A percentile compares a stretch with the other conserved stretches of the same genome.
Conservation (phyloP, 2,797 vertebrate species). For the Parotocinclus haroldoi region DNA sequence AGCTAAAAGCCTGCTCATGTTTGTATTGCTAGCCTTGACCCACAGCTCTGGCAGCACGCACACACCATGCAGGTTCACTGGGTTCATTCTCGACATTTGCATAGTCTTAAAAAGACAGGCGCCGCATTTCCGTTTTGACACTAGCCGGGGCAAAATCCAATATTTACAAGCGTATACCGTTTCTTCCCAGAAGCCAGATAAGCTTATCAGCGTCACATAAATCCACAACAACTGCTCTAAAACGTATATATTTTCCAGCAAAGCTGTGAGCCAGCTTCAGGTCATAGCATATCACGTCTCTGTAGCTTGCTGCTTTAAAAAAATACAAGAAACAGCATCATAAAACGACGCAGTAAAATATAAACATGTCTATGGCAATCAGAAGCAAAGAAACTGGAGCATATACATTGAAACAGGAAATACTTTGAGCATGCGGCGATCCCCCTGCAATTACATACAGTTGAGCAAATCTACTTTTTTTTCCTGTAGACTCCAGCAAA, state of each 20-base stretch:
- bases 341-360: slow-evolving; percentile 29
- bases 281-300: slow-evolving; percentile 6
- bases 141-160: slow-evolving; percentile 30
- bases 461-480: slow-evolving; percentile 41
- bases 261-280: not conserved
- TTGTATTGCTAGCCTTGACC: slow-evolving; percentile 42
- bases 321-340: slow-evolving; percentile 9
- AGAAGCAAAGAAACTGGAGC: slow-evolving; percentile 51
- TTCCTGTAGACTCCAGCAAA: slow-evolving; percentile 53
- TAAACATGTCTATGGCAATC: slow-evolving; percentile 44
- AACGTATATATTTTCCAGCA: not conserved
- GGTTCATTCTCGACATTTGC: slow-evolving; percentile 51
- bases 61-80: slow-evolving; percentile 47
- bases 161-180: slow-evolving; percentile 27
- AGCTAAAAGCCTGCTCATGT: slow-evolving; percentile 30
- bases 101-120: slow-evolving; percentile 55
- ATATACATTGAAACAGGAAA: slow-evolving; percentile 65
- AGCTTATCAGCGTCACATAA: slow-evolving; percentile 20
- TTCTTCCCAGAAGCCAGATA: slow-evolving; percentile 27
- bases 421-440: slow-evolving; percentile 54
- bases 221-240: slow-evolving; percentile 16
- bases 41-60: slow-evolving; percentile 41
- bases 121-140: slow-evolving; percentile 40
- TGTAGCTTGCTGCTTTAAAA: slow-evolving; percentile 6
- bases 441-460: slow-evolving; percentile 57